Conservation (phyloP, 2,888 invertebrate species). For the Flabesymbios commensalis region DNA sequence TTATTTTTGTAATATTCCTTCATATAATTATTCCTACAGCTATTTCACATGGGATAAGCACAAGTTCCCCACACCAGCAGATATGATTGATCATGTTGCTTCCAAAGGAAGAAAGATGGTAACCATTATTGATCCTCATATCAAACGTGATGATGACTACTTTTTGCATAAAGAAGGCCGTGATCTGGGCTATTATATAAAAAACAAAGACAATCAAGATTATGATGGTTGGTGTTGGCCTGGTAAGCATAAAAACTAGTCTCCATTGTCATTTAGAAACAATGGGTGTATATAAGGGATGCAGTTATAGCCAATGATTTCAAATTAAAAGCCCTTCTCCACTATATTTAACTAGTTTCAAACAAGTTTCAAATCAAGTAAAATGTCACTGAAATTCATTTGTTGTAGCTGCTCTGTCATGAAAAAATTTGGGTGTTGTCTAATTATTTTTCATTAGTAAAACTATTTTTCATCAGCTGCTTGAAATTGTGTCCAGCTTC, state of each 20-base stretch:
- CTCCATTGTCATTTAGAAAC: too few species aligned
- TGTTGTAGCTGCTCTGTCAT: too few species aligned
- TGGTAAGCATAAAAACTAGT: conserved; percentile 65
- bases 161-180: conserved; percentile 75
- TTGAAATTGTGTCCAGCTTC: too few species aligned
- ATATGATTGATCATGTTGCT: conserved; percentile 89
- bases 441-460: too few species aligned
- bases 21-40: conserved; percentile 59
- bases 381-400: too few species aligned
- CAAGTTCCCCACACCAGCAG: conserved; percentile 83
- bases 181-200: conserved; percentile 81
- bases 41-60: conserved; percentile 97
- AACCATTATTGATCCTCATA: conserved; percentile 96
- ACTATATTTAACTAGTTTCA: too few species aligned
- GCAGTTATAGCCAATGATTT: too few species aligned
- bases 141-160: conserved; percentile 89
- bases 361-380: too few species aligned
- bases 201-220: conserved; percentile 86
- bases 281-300: too few species aligned
- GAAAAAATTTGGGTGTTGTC: too few species aligned
- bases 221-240: conserved; percentile 99
- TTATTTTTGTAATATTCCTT: not conserved
- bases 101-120: conserved; percentile 89
- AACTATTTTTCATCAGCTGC: too few species aligned
- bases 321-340: too few species aligned